Evolutionary conservation across 2,888 invertebrate species (phyloP).

Genomic region (Trissolcus japonicus): DNA sequence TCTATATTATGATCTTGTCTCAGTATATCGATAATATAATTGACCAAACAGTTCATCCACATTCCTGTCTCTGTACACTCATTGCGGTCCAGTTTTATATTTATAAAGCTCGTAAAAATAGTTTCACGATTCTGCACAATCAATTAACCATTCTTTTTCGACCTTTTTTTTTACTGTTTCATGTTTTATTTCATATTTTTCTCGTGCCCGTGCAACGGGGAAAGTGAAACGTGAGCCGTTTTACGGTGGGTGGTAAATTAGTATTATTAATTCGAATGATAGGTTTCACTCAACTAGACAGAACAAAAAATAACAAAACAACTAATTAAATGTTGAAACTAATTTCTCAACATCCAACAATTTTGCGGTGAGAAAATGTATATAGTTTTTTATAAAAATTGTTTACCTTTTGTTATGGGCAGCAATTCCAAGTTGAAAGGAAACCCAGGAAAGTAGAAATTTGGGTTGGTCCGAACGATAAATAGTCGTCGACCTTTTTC

Average conservation of each 20-base stretch:
- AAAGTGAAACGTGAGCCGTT: no score
- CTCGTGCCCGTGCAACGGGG: no score
- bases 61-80: slow-evolving; percentile 28
- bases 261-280: no score
- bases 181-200: no score
- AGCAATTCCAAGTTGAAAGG: slow-evolving; percentile 28
- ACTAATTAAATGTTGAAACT: no score
- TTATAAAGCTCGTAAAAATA: slow-evolving; percentile 31
- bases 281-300: no score
- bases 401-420: slow-evolving; percentile 42
- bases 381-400: not conserved
- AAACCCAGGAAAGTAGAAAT: slow-evolving; percentile 38
- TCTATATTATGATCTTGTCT: slow-evolving; percentile 15
- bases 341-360: slow-evolving; percentile 7
- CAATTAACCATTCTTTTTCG: no score
- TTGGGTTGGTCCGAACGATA: slow-evolving; percentile 30
- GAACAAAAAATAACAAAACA: no score
- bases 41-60: slow-evolving; percentile 13
- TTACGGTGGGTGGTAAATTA: no score
- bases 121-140: slow-evolving; percentile 6
- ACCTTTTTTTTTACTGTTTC: no score
- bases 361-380: not conserved
- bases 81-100: slow-evolving; percentile 30
- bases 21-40: slow-evolving; percentile 34
- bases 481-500: slow-evolving; percentile 28